These are phyloP conservation scores for Rotaria socialis DNA, from an alignment of 2,888 invertebrate species.

Conservation along the genomic window DNA sequence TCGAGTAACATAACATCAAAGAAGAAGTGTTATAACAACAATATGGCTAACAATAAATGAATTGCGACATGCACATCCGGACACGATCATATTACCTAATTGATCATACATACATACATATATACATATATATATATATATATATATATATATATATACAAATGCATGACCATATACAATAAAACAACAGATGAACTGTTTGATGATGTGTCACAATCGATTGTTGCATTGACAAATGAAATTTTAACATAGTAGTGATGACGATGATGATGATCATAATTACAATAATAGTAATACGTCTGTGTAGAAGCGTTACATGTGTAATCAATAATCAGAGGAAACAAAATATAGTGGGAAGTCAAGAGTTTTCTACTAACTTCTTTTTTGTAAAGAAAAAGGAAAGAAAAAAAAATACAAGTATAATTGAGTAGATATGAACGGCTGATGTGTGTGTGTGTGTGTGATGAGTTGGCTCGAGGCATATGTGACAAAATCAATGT, in stretches of 20 bases:
- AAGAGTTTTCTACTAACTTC: background rate
- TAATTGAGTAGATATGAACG: background rate
- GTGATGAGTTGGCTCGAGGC: background rate
- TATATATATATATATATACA: background rate
- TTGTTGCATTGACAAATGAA: background rate
- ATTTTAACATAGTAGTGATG: background rate
- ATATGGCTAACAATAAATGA: background rate
- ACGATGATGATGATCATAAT: background rate
- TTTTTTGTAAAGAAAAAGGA: background rate
- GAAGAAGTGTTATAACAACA: background rate
- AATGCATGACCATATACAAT: background rate
- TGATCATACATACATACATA: background rate
- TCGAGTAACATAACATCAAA: conserved; percentile 9
- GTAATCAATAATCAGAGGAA: background rate
- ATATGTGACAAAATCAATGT: background rate
- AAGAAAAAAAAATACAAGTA: background rate
- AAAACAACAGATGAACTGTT: conserved; percentile 2
- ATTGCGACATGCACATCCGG: background rate
- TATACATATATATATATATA: no score
- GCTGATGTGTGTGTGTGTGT: background rate
- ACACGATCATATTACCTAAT: background rate
- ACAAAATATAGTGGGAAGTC: background rate
- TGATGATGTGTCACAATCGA: conserved; percentile 11
- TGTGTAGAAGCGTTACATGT: background rate
- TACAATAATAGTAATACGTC: no score